Percentiles rank a stretch among this genome's conserved stretches.
phyloP scores from a whole-genome alignment of 2,888 invertebrate genomes.

The Metacarcinus magister region DNA sequence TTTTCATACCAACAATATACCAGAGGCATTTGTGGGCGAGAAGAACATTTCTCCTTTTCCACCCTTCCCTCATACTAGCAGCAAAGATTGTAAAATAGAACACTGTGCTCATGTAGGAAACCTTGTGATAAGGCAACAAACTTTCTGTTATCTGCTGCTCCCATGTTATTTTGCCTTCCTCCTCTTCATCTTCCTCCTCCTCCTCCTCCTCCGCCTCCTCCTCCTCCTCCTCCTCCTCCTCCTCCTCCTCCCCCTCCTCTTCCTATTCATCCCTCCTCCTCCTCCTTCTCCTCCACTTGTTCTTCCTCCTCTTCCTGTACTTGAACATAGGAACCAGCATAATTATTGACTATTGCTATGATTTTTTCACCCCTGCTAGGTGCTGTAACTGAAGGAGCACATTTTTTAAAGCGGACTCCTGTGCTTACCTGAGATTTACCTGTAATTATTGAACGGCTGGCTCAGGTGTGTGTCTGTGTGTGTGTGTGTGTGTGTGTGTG shows the following conservation, averaged over 20 bases:
- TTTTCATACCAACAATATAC: neutral
- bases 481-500: slow-evolving; percentile 48
- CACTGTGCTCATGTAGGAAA: neutral
- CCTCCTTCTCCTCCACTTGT: neutral
- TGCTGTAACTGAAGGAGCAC: neutral
- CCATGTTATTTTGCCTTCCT: neutral
- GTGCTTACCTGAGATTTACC: slow-evolving; percentile 9
- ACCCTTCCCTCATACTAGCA: neutral
- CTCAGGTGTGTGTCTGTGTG: slow-evolving; percentile 11
- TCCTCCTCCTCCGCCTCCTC: neutral
- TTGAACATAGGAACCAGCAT: neutral
- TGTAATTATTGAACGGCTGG: neutral
- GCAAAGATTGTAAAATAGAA: neutral
- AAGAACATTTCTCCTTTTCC: neutral
- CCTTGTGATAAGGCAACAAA: neutral
- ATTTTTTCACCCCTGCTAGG: neutral
- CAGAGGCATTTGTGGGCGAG: neutral
- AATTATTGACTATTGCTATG: slow-evolving; percentile 26
- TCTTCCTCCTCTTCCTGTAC: neutral
- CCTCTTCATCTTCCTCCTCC: neutral
- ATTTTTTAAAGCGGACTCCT: neutral
- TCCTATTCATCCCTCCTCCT: neutral
- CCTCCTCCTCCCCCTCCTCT: neutral
- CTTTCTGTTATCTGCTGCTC: neutral
- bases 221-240: neutral